Base-by-base conservation (phyloP, 2,113 vertebrate genomes). In the Ciconia stormi region DNA sequence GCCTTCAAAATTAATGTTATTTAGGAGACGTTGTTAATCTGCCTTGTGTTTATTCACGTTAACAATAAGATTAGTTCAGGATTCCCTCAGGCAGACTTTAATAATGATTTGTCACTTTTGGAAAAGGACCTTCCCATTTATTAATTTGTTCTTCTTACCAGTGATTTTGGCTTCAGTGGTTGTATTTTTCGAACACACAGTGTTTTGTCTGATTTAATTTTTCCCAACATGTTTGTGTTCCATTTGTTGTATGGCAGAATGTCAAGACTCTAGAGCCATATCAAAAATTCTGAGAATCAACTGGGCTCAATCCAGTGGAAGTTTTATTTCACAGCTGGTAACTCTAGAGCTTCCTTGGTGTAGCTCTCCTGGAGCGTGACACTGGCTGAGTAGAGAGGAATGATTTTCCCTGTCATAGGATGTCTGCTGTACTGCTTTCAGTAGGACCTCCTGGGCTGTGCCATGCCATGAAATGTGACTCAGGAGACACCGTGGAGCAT, bases 401-500 rank as follows among this genome's bases (percentile, higher is more conserved):
- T 21, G 25, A 5, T 5, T 44, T 26, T 74, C 21, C 36, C 2
- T 3, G 7, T 42, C 0, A 0, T 25, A 13, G 73, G 40, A 15
- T 56, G 8, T 0, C 19, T 36, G 69, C 78, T 30, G 26, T n/a
- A 22, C 53, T 58, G 11, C 13, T 38, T 7, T 32, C 40, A 26
- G 58, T 6, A 47, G 46, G 34, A 27, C 50, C 40, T 25, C 12
- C 2, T 0, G 3, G 63, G 56, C 67, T 25, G 47, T 32, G 46
- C 56, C 2, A 0, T 32, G 59, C 27, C 4, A 0, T 55, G 76
- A 7, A 17, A 8, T 5, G 29, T 11, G 1, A 44, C 70, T 55
- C 47, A 0, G 40, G 38, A 56, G 42, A 14, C 42, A 9, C 9
- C 1, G 0, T 13, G 62, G 65, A 71, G 46, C 27, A 15, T 32